Base-by-base conservation (phyloP, 2,888 invertebrate genomes). In the Bembecia ichneumoniformis region DNA sequence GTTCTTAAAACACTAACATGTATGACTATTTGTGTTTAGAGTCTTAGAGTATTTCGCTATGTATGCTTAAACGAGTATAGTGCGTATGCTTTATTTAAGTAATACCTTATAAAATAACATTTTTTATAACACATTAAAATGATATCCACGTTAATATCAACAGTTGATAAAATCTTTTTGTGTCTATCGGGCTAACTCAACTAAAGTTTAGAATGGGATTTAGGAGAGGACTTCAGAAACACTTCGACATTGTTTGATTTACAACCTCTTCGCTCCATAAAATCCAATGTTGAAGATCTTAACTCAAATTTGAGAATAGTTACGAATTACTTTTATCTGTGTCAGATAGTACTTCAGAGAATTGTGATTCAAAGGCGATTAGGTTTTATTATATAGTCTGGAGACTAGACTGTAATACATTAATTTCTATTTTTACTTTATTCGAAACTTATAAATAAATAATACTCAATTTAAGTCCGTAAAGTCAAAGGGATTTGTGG, bases 231-330 rank as follows among this genome's bases (percentile, higher is more conserved):
- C 11, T 57, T 51, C 50, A 49, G 57, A 61, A 64, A 60, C 56
- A 62, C 60, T 66, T 63, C 52, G 58, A 60, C 58, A 57, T 62
- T 57, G 50, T 60, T 64, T 57, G 50, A 52, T 52, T 52, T 50
- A 50, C 48, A 52, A 45, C 44, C 46, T 46, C 46, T 50, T 51
- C 40, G 43, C 46, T 56, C 13, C 55, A 47, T 49, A 47, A 49
- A 52, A 47, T 47, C 49, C 52, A 52, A 55, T 53, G 56, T 55
- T 53, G 55, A 45, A 28, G 45, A 13, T n/a, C 20, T 11, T 13
- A 46, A n/a, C 3, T 46, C 10, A 45, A 46, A 20, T 46, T 46
- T 46, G 28, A 3, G 11, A 46, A 28, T 11, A 46, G 11, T 46
- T 46, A 46, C 14, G 5, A 46, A 34, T 28, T 46, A 46, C 28